Percentiles rank a stretch among this genome's conserved stretches.
Conservation (phyloP, 2,113 vertebrate genomes). For the Chlorodrepanis virens region DNA sequence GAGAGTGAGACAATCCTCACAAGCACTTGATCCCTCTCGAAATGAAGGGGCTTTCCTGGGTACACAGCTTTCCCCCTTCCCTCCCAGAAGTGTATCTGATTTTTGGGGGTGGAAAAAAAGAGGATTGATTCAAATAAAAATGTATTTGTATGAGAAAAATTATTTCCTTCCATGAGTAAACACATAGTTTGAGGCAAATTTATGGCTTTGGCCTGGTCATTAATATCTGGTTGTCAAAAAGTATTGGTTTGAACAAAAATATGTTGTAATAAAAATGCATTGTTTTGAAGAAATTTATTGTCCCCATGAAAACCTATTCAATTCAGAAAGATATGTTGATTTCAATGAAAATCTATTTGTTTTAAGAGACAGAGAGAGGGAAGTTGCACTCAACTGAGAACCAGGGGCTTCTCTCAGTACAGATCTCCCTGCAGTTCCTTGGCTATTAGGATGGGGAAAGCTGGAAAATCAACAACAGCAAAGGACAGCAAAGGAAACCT, state of each 20-base stretch:
- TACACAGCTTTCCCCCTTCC: conserved; percentile 13
- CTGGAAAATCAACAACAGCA: neutral
- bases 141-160: conserved; percentile 83
- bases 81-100: conserved; percentile 67
- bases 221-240: conserved; percentile 86
- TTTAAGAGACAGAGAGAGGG: conserved; percentile 60
- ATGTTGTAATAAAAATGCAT: conserved; percentile 86
- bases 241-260: conserved; percentile 87
- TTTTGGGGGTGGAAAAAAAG: conserved; percentile 58
- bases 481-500: neutral
- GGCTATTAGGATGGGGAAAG: neutral
- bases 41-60: conserved; percentile 59
- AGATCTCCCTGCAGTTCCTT: neutral
- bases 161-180: conserved; percentile 81
- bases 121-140: conserved; percentile 83
- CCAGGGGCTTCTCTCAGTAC: neutral
- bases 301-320: conserved; percentile 81
- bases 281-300: conserved; percentile 86
- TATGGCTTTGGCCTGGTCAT: conserved; percentile 81
- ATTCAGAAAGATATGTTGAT: conserved; percentile 81
- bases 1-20: neutral
- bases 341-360: conserved; percentile 82
- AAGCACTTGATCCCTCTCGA: conserved; percentile 32
- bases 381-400: conserved; percentile 24
- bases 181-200: conserved; percentile 82